phyloP scores from a whole-genome alignment of 2,797 vertebrate species.

The Danio albolineatus region DNA sequence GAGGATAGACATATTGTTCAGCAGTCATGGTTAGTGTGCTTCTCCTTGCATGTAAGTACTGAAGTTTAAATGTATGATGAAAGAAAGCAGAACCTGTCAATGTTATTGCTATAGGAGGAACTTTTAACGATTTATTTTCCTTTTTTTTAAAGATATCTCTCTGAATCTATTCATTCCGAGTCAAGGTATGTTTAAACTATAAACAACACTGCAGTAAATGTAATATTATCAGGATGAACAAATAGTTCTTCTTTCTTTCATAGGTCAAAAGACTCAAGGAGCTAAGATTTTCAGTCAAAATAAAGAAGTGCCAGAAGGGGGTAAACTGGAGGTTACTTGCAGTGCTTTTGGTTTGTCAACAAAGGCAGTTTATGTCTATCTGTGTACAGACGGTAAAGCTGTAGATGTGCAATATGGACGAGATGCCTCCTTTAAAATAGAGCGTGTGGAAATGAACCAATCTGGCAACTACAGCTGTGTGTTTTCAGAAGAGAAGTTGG shows the following conservation, averaged over 20 bases:
- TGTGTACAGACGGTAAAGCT: constrained; percentile 24
- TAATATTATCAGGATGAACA: background rate
- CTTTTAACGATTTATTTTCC: background rate
- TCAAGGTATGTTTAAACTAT: constrained; percentile 23
- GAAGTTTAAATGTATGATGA: background rate
- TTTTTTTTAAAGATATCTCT: background rate
- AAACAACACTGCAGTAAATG: background rate
- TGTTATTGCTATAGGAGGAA: background rate
- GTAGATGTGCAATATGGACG: background rate
- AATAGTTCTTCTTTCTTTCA: background rate
- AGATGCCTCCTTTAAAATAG: background rate
- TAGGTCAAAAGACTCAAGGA: background rate
- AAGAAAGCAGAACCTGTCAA: too few species aligned
- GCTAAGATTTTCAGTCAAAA: constrained; percentile 23
- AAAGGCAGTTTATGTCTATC: constrained; percentile 6
- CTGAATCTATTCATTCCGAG: constrained; percentile 2
- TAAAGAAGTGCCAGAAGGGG: constrained; percentile 18
- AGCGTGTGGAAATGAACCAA: background rate
- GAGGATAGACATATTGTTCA: constrained; percentile 3
- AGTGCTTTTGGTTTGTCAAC: background rate
- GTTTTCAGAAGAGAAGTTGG: background rate
- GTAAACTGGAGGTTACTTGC: constrained; percentile 10
- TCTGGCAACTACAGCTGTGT: constrained; percentile 34
- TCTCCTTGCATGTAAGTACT: constrained; percentile 35
- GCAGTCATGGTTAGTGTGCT: constrained; percentile 10